These are phyloP conservation scores for Datnioides undecimradiatus DNA, from an alignment of 2,113 vertebrate species.

Conservation along the genomic window DNA sequence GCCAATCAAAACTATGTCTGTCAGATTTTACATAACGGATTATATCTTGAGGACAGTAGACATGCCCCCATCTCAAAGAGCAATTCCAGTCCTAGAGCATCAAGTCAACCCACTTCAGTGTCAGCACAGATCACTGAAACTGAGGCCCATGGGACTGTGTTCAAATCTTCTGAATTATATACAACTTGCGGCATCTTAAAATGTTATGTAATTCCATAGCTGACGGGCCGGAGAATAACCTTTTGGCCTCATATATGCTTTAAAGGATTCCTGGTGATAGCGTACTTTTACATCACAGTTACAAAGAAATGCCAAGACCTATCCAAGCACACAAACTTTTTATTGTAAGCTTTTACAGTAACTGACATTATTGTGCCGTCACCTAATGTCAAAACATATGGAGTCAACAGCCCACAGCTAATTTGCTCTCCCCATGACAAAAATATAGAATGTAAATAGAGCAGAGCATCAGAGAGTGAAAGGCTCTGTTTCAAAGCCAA, in stretches of 20 bases:
- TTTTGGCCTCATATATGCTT: conserved; percentile 29
- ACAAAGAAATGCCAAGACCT: neutral
- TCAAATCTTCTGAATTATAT: conserved; percentile 12
- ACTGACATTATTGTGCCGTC: neutral
- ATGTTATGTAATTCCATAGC: conserved; percentile 32
- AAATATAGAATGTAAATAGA: no score
- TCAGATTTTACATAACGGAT: conserved; percentile 6
- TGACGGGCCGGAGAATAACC: conserved; percentile 13
- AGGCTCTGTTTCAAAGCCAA: no score
- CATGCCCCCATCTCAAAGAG: neutral
- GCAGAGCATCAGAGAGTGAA: no score
- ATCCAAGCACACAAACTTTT: neutral
- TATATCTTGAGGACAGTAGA: neutral
- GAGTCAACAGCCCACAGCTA: neutral
- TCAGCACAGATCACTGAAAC: conserved; percentile 27
- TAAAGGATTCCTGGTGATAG: neutral
- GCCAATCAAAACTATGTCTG: neutral
- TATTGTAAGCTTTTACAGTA: neutral
- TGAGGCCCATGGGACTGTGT: neutral
- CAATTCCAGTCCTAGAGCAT: conserved; percentile 12
- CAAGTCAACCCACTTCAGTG: conserved; percentile 24
- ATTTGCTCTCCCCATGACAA: neutral
- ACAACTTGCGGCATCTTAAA: conserved; percentile 10
- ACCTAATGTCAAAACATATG: neutral
- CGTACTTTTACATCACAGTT: neutral